phyloP scores from a whole-genome alignment of 2,888 invertebrate genomes.

The Tetragonisca angustula region DNA sequence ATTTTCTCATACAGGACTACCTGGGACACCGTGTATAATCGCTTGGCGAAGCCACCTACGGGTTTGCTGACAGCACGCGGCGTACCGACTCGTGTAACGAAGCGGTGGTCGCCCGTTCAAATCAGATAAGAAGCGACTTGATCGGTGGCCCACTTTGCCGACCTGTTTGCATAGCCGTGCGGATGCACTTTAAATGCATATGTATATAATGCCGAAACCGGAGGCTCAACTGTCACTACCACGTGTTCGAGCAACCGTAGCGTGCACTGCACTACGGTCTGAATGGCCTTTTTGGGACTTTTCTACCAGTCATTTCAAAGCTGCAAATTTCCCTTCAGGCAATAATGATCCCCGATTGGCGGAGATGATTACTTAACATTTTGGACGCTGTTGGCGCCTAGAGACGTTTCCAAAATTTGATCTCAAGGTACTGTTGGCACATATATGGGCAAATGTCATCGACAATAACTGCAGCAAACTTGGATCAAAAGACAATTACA shows the following conservation, averaged over 20 bases:
- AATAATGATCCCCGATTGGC: not conserved
- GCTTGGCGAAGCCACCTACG: not conserved
- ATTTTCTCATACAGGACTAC: no score
- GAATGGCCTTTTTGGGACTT: not conserved
- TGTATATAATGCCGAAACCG: conserved; percentile 62
- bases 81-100: conserved; percentile 57
- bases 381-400: no score
- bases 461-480: no score
- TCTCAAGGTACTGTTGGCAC: no score
- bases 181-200: conserved; percentile 65
- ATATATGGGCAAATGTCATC: no score
- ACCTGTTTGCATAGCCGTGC: conserved; percentile 55
- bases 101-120: conserved; percentile 55
- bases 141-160: conserved; percentile 66
- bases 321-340: conserved; percentile 1
- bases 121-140: conserved; percentile 69
- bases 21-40: not conserved
- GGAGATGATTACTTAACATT: not conserved
- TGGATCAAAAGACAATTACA: no score
- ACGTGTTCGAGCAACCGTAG: conserved; percentile 50
- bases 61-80: conserved; percentile 31
- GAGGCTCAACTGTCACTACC: conserved; percentile 57
- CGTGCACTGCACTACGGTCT: not conserved
- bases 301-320: not conserved
- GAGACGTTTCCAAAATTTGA: no score